Evolutionary conservation across 37 sponge, comb jelly and placozoan species (phyloP), one percentile per base, ranked within the genome.

Genomic region (Bolinopsis microptera): DNA sequence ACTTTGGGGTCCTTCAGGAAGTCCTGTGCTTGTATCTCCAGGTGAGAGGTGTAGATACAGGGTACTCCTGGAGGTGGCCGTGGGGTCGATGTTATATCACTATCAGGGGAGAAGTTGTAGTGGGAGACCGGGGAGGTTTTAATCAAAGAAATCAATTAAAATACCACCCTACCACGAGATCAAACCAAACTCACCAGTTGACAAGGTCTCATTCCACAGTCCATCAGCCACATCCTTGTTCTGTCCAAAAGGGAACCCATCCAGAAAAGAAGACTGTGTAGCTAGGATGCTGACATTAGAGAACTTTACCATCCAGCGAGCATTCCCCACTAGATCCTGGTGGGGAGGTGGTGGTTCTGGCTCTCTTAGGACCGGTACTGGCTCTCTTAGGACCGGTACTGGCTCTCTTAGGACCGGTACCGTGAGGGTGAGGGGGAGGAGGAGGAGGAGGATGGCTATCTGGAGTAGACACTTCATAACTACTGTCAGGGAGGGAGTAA

Each of bases 141-240:
- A 48, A n/a, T n/a, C n/a, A 48, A 48, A 48, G 61, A 48, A 18
- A 48, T 48, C 61, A 48, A 18, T 13, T 48, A 48, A 48, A 13
- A 48, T 48, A 48, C 13, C 61, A n/a, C n/a, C n/a, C n/a, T n/a
- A n/a, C n/a, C n/a, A n/a, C n/a, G n/a, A n/a, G n/a, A n/a, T n/a
- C n/a, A n/a, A n/a, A n/a, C n/a, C n/a, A n/a, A n/a, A 48, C 5
- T 5, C 13, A 48, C 61, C 61, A 13, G 61, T 13, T 18, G 61
- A 48, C 31, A 72, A 72, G 25, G 75, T 80, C 38, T 80, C 37
- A 1, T 22, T 34, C 36, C 32, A 80, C 82, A 80, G 23, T 30
- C 82, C 82, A 80, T 80, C 82, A 23, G 82, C 82, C 82, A 80
- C 82, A 34, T 80, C 82, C 82, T 80, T 80, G 38, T 24, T 80